phyloP scores from a whole-genome alignment of 2,888 invertebrate species.

The Ariolimax columbianus region DNA sequence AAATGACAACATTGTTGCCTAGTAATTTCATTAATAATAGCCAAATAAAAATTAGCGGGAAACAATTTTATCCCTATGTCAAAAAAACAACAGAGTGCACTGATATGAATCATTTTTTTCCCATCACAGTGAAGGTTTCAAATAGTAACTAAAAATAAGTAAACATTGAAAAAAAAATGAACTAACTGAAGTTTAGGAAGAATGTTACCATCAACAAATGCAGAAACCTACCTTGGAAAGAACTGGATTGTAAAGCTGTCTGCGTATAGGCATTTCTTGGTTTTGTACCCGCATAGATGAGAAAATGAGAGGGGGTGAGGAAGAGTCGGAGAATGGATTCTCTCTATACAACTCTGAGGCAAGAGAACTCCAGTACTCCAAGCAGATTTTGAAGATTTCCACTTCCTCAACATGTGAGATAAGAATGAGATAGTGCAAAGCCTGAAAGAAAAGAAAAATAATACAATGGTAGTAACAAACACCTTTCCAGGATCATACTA shows the following conservation, averaged over 20 bases:
- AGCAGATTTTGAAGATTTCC: constrained; percentile 99
- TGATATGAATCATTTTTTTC: no score
- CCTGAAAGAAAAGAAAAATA: constrained; percentile 59
- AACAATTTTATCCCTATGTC: no score
- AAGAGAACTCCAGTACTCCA: constrained; percentile 98
- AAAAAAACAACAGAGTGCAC: no score
- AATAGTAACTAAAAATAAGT: no score
- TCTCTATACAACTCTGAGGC: constrained; percentile 95
- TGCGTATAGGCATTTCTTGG: constrained; percentile 75
- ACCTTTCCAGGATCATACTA: no score
- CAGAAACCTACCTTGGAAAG: constrained; percentile 75
- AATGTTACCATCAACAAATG: not conserved
- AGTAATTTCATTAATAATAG: no score
- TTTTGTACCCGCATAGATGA: constrained; percentile 65
- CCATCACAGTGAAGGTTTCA: no score
- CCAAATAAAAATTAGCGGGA: no score
- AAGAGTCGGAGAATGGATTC: constrained; percentile 84
- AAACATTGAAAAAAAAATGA: no score
- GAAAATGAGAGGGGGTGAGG: constrained; percentile 76
- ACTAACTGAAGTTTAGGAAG: not conserved
- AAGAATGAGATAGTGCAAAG: constrained; percentile 79
- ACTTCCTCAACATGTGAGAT: constrained; percentile 98
- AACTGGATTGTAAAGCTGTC: constrained; percentile 79
- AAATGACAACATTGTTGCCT: no score
- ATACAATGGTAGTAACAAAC: no score